Evolutionary conservation across 2,797 vertebrate species (phyloP).

Genomic region (Enteromius mattozi): DNA sequence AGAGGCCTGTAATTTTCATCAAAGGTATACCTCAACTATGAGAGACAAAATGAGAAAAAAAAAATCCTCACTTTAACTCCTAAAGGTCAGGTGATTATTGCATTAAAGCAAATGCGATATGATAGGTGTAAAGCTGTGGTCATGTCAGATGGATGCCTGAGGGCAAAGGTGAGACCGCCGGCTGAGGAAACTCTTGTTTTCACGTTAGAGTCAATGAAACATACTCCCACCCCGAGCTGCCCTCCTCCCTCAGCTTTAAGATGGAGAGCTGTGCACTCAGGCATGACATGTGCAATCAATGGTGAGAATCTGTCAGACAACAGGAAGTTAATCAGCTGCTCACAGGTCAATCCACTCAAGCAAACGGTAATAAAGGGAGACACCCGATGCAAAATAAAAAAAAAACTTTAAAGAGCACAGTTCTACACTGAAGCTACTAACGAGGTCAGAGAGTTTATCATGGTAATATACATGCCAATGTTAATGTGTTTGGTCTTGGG

Average conservation of each 20-base stretch:
- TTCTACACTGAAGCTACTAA: not conserved
- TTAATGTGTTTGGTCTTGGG: not conserved
- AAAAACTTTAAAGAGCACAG: not conserved
- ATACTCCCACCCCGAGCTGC: not conserved
- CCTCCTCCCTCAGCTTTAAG: slow-evolving; percentile 15
- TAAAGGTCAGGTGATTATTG: slow-evolving; percentile 32
- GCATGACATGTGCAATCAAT: slow-evolving; percentile 43
- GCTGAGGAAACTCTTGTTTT: slow-evolving; percentile 26
- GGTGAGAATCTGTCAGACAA: slow-evolving; percentile 41
- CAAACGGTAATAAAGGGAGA: not conserved
- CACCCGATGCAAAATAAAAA: not conserved
- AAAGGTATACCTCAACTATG: too few relatives aligned
- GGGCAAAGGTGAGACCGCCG: slow-evolving; percentile 1
- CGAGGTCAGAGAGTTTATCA: not conserved
- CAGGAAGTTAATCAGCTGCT: slow-evolving; percentile 44
- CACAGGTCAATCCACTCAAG: slow-evolving; percentile 29
- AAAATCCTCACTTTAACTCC: not conserved
- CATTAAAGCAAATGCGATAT: slow-evolving; percentile 27
- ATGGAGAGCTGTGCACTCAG: slow-evolving; percentile 10
- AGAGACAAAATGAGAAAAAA: too few relatives aligned
- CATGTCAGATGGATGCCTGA: slow-evolving; percentile 40
- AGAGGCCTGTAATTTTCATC: too few relatives aligned
- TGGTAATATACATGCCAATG: not conserved
- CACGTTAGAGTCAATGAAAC: slow-evolving; percentile 10
- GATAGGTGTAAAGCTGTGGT: slow-evolving; percentile 45